phyloP scores from a whole-genome alignment of 1,140 invertebrate species.

The Phymorhynchus buccinoides region DNA sequence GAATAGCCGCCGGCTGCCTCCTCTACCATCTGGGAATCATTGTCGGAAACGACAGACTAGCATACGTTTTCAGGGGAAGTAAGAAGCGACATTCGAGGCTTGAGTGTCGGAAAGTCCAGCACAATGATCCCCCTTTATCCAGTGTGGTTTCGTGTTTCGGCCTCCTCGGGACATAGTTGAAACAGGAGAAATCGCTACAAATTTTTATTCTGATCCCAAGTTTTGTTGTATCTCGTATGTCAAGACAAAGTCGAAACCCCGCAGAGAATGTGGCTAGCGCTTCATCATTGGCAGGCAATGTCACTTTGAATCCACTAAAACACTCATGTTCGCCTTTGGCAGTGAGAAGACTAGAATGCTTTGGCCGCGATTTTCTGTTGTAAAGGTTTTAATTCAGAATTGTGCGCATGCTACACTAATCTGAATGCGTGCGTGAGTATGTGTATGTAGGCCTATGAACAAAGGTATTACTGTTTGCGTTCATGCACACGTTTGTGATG shows the following conservation, averaged over 20 bases:
- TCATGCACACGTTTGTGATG: too few relatives aligned
- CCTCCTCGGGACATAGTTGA: not conserved
- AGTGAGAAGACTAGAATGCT: too few relatives aligned
- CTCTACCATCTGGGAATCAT: too few relatives aligned
- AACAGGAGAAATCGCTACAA: slow-evolving; percentile 11
- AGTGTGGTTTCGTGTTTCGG: not conserved
- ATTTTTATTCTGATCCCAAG: slow-evolving; percentile 7
- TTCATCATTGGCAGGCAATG: not conserved
- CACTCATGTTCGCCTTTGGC: too few relatives aligned
- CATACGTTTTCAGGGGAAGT: not conserved
- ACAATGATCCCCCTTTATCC: not conserved
- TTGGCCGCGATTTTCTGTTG: too few relatives aligned
- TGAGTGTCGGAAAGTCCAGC: not conserved
- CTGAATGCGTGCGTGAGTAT: too few relatives aligned
- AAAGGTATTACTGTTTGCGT: too few relatives aligned
- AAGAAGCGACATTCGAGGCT: not conserved
- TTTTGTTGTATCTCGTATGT: not conserved
- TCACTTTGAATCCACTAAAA: not conserved
- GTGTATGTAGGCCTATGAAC: too few relatives aligned
- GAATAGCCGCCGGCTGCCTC: too few relatives aligned
- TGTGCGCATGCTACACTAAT: too few relatives aligned
- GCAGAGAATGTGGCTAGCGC: not conserved
- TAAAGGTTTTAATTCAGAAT: too few relatives aligned
- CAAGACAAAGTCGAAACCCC: not conserved
- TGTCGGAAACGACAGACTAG: too few relatives aligned